Evolutionary conservation across 1,140 invertebrate genomes (phyloP).

Genomic region (Trichomalopsis sarcophagae): DNA sequence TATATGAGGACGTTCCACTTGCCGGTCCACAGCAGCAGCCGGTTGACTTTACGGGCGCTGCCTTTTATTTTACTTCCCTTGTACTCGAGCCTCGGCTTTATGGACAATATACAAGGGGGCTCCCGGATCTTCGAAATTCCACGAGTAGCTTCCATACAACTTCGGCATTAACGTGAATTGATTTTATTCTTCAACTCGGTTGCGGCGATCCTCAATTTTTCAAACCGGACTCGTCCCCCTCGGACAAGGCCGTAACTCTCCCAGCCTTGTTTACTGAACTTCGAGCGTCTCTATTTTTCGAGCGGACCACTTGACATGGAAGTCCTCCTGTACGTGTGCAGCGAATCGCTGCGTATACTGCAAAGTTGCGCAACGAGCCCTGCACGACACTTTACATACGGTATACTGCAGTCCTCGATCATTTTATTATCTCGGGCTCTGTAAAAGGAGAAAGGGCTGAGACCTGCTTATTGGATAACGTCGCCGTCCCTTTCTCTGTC

Average conservation of each 20-base stretch:
- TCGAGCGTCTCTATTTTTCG: slow-evolving; percentile 11
- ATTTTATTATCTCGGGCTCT: slow-evolving; percentile 21
- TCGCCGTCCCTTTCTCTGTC: neutral
- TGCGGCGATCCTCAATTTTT: too few species aligned
- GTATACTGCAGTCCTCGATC: neutral
- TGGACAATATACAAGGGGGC: neutral
- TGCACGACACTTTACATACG: neutral
- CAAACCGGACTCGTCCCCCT: too few species aligned
- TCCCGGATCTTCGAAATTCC: too few species aligned
- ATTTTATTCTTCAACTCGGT: too few species aligned
- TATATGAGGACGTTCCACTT: neutral
- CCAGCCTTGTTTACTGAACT: neutral
- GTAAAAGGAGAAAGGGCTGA: neutral
- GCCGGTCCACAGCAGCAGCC: neutral
- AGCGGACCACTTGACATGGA: neutral
- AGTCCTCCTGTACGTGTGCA: neutral
- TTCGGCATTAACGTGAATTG: too few species aligned
- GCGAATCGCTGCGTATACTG: neutral
- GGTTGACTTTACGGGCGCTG: neutral
- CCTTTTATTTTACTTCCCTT: slow-evolving; percentile 19
- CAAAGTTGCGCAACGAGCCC: neutral
- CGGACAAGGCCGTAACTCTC: too few species aligned
- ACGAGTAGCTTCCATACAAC: too few species aligned
- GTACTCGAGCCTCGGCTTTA: neutral
- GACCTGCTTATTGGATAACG: slow-evolving; percentile 17